Evolutionary conservation across 1,140 invertebrate genomes (phyloP).

Genomic region (Brachionus calyciflorus): DNA sequence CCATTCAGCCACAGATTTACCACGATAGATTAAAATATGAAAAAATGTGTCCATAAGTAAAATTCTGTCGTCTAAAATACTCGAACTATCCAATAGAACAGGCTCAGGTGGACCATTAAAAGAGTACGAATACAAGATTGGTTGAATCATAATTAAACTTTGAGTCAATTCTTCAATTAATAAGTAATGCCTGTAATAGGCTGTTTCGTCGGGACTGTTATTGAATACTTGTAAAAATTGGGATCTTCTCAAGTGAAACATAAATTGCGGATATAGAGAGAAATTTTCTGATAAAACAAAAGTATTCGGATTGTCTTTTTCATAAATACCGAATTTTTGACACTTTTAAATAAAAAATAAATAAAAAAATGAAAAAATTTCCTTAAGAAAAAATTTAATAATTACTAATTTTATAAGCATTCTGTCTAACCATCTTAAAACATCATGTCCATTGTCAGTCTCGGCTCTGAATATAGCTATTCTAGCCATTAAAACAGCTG

Average conservation of each 20-base stretch:
- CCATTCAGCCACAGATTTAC: slow-evolving; percentile 98
- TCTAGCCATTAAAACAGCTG: slow-evolving; percentile 92
- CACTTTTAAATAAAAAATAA: slow-evolving; percentile 68
- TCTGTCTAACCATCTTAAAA: slow-evolving; percentile 93
- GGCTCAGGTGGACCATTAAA: slow-evolving; percentile 87
- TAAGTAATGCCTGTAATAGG: slow-evolving; percentile 80
- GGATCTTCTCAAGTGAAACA: slow-evolving; percentile 95
- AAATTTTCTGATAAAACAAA: slow-evolving; percentile 94
- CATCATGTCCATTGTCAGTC: slow-evolving; percentile 90
- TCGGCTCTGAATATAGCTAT: slow-evolving; percentile 93
- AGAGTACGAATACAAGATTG: slow-evolving; percentile 95
- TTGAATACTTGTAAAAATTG: slow-evolving; percentile 99
- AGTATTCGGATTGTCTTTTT: slow-evolving; percentile 92
- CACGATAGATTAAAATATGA: slow-evolving; percentile 98
- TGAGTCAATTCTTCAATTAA: slow-evolving; percentile 83
- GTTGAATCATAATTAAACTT: slow-evolving; percentile 98
- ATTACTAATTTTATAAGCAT: slow-evolving; percentile 78
- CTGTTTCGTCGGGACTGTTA: slow-evolving; percentile 99
- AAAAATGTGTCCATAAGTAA: slow-evolving; percentile 99
- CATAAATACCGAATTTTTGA: slow-evolving; percentile 97
- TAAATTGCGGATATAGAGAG: slow-evolving; percentile 96
- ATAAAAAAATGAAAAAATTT: neutral
- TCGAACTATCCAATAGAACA: slow-evolving; percentile 77
- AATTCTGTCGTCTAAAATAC: slow-evolving; percentile 93
- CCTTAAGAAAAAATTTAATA: neutral